These are phyloP conservation scores for Drosophila neutralis DNA, from an alignment of 2,888 invertebrate genomes.

Conservation along the genomic window DNA sequence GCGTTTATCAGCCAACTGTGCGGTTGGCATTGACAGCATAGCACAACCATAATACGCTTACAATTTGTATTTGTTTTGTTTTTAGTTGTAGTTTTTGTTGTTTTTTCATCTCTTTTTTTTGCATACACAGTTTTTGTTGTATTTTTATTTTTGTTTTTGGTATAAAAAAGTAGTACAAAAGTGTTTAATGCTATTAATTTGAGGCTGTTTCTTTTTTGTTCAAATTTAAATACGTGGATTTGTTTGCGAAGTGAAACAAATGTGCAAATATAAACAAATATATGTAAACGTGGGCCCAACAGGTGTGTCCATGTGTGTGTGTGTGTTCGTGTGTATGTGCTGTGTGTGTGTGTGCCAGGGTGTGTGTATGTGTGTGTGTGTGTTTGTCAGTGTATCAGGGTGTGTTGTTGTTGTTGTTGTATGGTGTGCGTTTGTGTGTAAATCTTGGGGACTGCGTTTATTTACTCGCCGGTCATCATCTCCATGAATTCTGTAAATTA, in stretches of 20 bases:
- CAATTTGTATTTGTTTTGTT: slow-evolving; percentile 15
- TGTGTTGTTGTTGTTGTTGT: slow-evolving; percentile 22
- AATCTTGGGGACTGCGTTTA: slow-evolving; percentile 52
- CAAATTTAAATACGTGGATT: slow-evolving; percentile 69
- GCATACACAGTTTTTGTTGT: slow-evolving; percentile 64
- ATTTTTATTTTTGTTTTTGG: slow-evolving; percentile 46
- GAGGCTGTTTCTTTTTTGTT: slow-evolving; percentile 31
- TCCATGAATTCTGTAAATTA: slow-evolving; percentile 95
- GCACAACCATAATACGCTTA: slow-evolving; percentile 52
- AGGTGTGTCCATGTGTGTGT: slow-evolving; percentile 49
- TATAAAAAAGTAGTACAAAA: slow-evolving; percentile 77
- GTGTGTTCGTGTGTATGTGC: slow-evolving; percentile 6
- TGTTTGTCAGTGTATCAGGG: slow-evolving; percentile 23
- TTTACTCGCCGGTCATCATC: slow-evolving; percentile 97
- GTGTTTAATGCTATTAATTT: slow-evolving; percentile 63
- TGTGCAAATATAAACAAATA: slow-evolving; percentile 72
- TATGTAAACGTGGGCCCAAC: slow-evolving; percentile 60
- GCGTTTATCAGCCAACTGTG: slow-evolving; percentile 60
- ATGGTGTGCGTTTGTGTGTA: slow-evolving; percentile 24
- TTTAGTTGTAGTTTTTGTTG: slow-evolving; percentile 34
- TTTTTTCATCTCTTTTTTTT: slow-evolving; percentile 41
- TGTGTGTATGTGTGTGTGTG: slow-evolving; percentile 27
- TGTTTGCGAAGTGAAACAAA: slow-evolving; percentile 73
- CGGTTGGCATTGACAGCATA: slow-evolving; percentile 66
- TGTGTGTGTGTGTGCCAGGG: slow-evolving; percentile 3